Base-by-base conservation (phyloP, 2,113 vertebrate species). In the Engystomops pustulosus region DNA sequence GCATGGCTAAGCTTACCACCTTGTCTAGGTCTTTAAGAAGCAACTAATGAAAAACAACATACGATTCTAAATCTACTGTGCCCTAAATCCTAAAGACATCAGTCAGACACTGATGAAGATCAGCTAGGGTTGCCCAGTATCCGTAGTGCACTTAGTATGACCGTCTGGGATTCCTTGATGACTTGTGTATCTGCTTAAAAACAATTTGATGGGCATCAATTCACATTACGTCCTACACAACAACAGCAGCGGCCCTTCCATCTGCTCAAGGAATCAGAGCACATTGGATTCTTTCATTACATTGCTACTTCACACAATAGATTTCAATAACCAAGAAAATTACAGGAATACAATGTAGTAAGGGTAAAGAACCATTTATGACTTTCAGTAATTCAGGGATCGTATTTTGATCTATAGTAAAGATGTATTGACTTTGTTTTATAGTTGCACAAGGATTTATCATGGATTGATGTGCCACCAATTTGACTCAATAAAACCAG, bases 21-120 rank as follows among this genome's bases (percentile, higher is more conserved):
- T 68, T 68, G 79, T 67, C 62, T 68, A 34, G 44, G 44, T 80
- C 79, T 70, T 55, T 30, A 55, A 70, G 67, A 67, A 55, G 32
- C 47, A 38, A 17, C 49, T 34, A 69, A 62, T 53, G 49, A 69
- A 55, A 23, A 47, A 38, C 45, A 25, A 53, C 79, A 53, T 53
- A 32, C 25, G 49, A 70, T 51, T 55, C 18, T 70, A 41, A 81
- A 81, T 81, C 79, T 25, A 23, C 65, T 36, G 20, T 81, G 79
- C 6, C n/a, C 67, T 81, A 23, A 67, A 68, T 67, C 41, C 27
- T 27, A 55, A 69, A 51, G 32, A 58, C 62, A 67, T 17, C 17
- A 67, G 51, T 53, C 45, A 69, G 65, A 81, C 58, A 23, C 41
- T 18, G 41, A 9, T 47, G 67, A 8, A 36, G 77, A 67, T 79